Evolutionary conservation across 2,113 vertebrate species (phyloP), one percentile per base, ranked within the genome.

Genomic region (Cromileptes altivelis): DNA sequence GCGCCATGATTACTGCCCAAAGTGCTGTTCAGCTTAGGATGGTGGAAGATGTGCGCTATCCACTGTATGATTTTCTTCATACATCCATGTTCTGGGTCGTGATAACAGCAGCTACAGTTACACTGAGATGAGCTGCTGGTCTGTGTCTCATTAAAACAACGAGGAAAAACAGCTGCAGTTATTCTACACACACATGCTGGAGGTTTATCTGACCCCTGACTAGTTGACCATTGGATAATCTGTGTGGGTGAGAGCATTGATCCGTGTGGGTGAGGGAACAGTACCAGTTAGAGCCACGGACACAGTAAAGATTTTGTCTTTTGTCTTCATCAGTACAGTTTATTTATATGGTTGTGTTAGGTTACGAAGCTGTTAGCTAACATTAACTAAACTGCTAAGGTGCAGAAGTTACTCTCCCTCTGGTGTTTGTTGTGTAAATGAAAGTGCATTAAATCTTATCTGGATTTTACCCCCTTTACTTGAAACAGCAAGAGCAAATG

Each of bases 151-250:
- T 1, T 60, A 45, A 72, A 0, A 11, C 1, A 47, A 62, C 53
- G 74, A 49, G 53, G 56, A 63, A 42, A 60, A 64, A 71, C 53
- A 8, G 73, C 57, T 73, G 4, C 55, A 69, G 27, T 58, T 1
- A 25, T 70, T 42, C 52, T 56, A n/a, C 62, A 53, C 57, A n/a
- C 60, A 47, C 47, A 56, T 21, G 52, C 52, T 18, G 17, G 19
- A 21, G 17, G 2, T 53, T 53, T 53, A 53, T 53, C 19, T 53
- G 52, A 53, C 12, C 52, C 17, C 52, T 53, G 52, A 53, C 18
- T 18, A 21, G 19, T 3, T 53, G 19, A 53, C 52, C 52, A 21
- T 18, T 53, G 6, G 12, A 21, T 53, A 18, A 8, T 6, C 52
- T 53, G 52, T 53, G 52, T 53, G 52, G 52, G 52, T 53, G 52